Conservation (phyloP, 2,113 vertebrate genomes). For the Octodon degus region DNA sequence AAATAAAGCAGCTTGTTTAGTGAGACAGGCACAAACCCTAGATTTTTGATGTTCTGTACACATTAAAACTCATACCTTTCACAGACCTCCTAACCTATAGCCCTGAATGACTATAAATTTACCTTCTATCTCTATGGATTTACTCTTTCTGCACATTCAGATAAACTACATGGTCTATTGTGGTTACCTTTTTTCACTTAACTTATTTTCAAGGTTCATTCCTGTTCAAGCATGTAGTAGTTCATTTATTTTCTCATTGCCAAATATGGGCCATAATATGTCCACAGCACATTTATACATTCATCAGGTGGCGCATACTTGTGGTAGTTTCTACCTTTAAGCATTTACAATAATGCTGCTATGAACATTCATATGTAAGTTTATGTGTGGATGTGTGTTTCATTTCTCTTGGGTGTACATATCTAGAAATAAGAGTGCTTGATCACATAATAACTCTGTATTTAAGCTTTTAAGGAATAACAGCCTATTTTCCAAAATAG, state of each 20-base stretch:
- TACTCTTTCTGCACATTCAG: background rate
- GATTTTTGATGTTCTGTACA: background rate
- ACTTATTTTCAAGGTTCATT: background rate
- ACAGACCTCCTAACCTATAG: background rate
- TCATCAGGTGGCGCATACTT: background rate
- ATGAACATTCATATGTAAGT: background rate
- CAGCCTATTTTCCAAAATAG: background rate
- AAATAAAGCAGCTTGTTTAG: background rate
- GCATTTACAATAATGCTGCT: background rate
- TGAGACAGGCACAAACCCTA: background rate
- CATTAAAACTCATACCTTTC: background rate
- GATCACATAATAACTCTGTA: background rate
- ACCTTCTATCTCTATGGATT: background rate
- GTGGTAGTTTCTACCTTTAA: background rate
- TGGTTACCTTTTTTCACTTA: conserved; percentile 24
- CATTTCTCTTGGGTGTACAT: background rate
- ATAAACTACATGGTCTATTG: background rate
- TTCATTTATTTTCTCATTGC: conserved; percentile 8
- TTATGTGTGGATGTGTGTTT: background rate
- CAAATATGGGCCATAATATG: background rate
- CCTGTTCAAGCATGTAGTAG: background rate
- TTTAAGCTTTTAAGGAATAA: background rate
- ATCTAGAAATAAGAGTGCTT: background rate
- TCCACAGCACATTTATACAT: background rate
- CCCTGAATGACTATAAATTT: background rate